Evolutionary conservation across 2,113 vertebrate genomes (phyloP).

Genomic region (Donacobius atricapilla): DNA sequence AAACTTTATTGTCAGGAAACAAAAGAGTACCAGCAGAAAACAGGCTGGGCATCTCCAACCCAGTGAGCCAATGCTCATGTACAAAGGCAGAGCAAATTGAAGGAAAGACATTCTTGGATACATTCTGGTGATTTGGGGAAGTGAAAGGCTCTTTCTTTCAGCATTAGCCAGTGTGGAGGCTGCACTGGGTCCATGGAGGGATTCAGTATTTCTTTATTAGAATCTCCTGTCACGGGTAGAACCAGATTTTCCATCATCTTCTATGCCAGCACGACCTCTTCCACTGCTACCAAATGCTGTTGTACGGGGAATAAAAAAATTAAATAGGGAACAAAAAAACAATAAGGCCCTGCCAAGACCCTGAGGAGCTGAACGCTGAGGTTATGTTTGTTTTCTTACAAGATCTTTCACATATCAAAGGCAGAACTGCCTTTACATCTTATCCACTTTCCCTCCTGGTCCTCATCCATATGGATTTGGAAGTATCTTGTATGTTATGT

Average conservation of each 20-base stretch:
- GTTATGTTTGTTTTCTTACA: neutral
- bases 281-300: neutral
- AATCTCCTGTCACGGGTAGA: conserved; percentile 7
- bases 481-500: neutral
- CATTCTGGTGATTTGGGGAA: neutral
- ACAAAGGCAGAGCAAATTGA: neutral
- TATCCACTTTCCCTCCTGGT: neutral
- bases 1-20: conserved; percentile 52
- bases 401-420: neutral
- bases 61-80: neutral
- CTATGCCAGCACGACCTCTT: neutral
- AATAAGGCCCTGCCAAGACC: neutral
- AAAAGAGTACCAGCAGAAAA: neutral
- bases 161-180: neutral
- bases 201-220: neutral
- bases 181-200: neutral
- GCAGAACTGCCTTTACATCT: neutral
- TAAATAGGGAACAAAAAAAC: neutral
- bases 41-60: neutral
- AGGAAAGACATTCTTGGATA: neutral
- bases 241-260: neutral
- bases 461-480: neutral
- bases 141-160: neutral
- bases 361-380: neutral
- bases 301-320: neutral